Base-by-base conservation (phyloP, 2,113 vertebrate genomes). In the Neotoma lepida region DNA sequence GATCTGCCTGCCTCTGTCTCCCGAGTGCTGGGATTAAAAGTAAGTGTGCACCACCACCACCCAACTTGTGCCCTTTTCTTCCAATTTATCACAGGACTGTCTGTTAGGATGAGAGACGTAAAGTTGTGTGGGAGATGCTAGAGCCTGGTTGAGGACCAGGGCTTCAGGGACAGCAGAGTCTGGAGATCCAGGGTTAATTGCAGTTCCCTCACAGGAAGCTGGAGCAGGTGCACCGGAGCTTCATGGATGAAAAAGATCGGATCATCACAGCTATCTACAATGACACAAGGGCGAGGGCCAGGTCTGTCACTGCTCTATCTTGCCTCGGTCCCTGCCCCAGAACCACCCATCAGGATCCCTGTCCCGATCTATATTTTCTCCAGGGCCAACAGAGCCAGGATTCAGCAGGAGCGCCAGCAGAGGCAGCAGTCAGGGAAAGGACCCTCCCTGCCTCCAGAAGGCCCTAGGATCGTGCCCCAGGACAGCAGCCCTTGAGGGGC, bases 171-270 rank as follows among this genome's bases (percentile, higher is more conserved):
- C 54, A 39, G 51, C 44, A 66, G 58, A 35, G 9, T 24, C 18
- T 28, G n/a, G 73, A 82, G 56, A 20, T 24, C 70, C 74, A 13
- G 61, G 3, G 56, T 66, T 70, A 18, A n/a, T 0, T n/a, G 46
- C 22, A 54, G 49, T 20, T 86, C 22, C 80, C 56, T 90, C 96
- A 95, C 96, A 99, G 99, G 92, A 99, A 99, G 95, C 94, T 99
- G 88, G 98, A 99, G 94, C 98, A 99, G 84, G 35, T 99, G 39
- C 99, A 99, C 96, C 98, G 85, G 4, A 98, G 95, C 91, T 99
- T 98, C 96, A 98, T 99, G 98, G 98, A 99, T 8, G 98, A 99
- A 93, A 99, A 99, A 94, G 99, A 99, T 90, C 88, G 97, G 74
- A 89, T 96, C 90, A 99, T 99, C 90, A 98, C 97, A 5, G 97